phyloP scores from a whole-genome alignment of 2,888 invertebrate genomes.

The Prosopocoilus inquinatus region DNA sequence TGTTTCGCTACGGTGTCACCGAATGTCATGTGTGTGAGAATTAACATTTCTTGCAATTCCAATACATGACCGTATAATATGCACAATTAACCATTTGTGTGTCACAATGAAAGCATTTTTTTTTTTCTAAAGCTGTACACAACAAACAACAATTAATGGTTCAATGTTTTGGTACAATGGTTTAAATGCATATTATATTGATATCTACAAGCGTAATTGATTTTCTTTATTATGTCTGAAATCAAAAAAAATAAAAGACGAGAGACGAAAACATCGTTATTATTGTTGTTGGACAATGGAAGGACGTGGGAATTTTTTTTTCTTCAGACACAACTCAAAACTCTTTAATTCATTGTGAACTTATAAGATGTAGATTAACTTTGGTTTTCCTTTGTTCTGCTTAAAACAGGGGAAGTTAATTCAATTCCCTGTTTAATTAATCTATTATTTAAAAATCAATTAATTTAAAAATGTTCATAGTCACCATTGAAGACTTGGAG shows the following conservation, averaged over 20 bases:
- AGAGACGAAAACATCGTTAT: background rate
- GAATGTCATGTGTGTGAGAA: conserved; percentile 36
- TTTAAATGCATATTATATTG: conserved; percentile 46
- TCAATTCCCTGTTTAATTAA: too few relatives aligned
- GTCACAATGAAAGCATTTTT: conserved; percentile 40
- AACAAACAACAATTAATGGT: conserved; percentile 45
- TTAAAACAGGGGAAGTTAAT: too few relatives aligned
- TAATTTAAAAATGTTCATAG: too few relatives aligned
- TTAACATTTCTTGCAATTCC: conserved; percentile 26
- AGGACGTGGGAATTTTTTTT: too few relatives aligned
- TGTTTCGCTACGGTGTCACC: conserved; percentile 47
- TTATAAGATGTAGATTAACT: too few relatives aligned
- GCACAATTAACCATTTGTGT: conserved; percentile 45
- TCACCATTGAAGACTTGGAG: too few relatives aligned
- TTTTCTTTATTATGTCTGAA: conserved; percentile 17
- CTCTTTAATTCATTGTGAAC: too few relatives aligned
- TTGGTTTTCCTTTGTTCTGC: too few relatives aligned
- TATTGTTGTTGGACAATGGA: too few relatives aligned
- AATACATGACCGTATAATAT: conserved; percentile 45
- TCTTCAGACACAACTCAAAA: too few relatives aligned
- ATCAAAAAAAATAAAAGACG: too few relatives aligned
- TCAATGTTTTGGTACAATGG: conserved; percentile 44
- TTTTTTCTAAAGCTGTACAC: conserved; percentile 48
- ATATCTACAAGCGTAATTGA: conserved; percentile 30
- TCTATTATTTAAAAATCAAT: too few relatives aligned